Percentiles rank a stretch among this genome's conserved stretches.
phyloP scores from a whole-genome alignment of 2,888 invertebrate genomes.

The Pollenia griseotomentosa region DNA sequence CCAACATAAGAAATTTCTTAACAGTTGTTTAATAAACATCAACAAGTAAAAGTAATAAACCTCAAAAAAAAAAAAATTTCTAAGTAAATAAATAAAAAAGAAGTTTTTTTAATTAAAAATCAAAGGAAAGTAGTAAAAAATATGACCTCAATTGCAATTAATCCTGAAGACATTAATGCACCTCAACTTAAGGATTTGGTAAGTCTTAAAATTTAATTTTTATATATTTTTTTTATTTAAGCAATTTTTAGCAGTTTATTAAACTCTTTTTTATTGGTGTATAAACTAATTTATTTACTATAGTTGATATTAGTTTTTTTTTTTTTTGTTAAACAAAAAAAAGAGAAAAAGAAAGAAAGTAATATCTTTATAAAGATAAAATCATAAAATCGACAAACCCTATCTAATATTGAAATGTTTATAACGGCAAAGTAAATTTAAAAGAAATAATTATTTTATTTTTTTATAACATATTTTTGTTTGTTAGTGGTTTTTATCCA shows the following conservation, averaged over 20 bases:
- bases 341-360: not conserved
- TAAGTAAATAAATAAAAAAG: slow-evolving; percentile 1
- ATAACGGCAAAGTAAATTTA: not conserved
- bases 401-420: slow-evolving; percentile 5
- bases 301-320: too few species aligned
- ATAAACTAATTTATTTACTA: too few species aligned
- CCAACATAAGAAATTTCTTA: slow-evolving; percentile 42
- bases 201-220: slow-evolving; percentile 71
- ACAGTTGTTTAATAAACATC: slow-evolving; percentile 61
- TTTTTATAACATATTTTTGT: not conserved
- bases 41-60: slow-evolving; percentile 1
- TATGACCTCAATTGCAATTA: slow-evolving; percentile 81
- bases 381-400: too few species aligned
- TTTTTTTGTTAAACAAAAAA: not conserved
- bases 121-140: slow-evolving; percentile 54
- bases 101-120: slow-evolving; percentile 14
- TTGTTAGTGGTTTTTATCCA: not conserved
- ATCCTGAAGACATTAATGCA: slow-evolving; percentile 76
- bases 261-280: not conserved
- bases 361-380: not conserved
- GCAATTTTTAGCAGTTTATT: not conserved
- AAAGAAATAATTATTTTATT: slow-evolving; percentile 2
- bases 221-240: not conserved
- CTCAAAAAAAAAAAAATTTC: not conserved
- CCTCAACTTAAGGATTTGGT: slow-evolving; percentile 81